These are phyloP conservation scores for Drosophila conformis DNA, from an alignment of 2,888 invertebrate genomes.

Conservation along the genomic window DNA sequence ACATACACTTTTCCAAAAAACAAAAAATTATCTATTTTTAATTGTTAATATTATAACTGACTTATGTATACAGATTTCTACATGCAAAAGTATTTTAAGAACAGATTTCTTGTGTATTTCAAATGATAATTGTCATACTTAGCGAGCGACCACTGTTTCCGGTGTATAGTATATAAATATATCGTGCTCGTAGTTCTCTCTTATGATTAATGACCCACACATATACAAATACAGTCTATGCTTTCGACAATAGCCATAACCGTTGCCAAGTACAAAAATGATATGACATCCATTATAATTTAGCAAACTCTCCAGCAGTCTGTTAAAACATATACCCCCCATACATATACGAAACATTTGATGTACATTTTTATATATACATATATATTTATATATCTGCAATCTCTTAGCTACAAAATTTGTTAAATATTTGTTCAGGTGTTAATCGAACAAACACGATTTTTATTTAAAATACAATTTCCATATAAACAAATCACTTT, in stretches of 20 bases:
- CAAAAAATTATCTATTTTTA: background rate
- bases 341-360: constrained; percentile 13
- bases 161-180: constrained; percentile 22
- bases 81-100: background rate
- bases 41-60: background rate
- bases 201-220: constrained; percentile 42
- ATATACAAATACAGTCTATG: constrained; percentile 29
- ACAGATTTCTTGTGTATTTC: background rate
- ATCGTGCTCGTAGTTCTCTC: constrained; percentile 12
- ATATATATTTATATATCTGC: constrained; percentile 20
- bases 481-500: constrained; percentile 14
- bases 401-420: constrained; percentile 15
- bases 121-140: background rate
- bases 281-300: constrained; percentile 11
- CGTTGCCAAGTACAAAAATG: constrained; percentile 60
- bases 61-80: background rate
- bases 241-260: constrained; percentile 48
- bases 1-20: background rate
- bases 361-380: constrained; percentile 13
- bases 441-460: constrained; percentile 34
- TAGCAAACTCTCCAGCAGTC: constrained; percentile 1
- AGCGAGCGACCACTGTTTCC: background rate
- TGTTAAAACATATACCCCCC: background rate
- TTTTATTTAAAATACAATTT: constrained; percentile 19
- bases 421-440: constrained; percentile 42